Evolutionary conservation across 2,888 invertebrate genomes (phyloP).

Genomic region (Drepanosiphum platanoidis): DNA sequence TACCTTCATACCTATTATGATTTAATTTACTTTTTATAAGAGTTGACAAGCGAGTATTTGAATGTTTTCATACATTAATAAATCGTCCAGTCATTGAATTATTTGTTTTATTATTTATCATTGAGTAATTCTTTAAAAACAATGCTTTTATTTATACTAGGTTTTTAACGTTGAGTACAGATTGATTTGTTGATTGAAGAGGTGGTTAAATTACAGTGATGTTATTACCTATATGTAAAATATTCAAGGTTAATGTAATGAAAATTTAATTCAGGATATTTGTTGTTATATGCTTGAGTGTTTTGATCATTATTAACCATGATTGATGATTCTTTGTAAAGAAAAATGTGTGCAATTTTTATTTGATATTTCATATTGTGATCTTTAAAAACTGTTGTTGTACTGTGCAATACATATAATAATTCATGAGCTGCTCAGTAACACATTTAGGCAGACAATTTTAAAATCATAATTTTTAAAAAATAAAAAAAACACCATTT

Average conservation of each 20-base stretch:
- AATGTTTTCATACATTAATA: too few relatives aligned
- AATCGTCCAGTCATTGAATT: not conserved
- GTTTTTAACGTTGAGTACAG: not conserved
- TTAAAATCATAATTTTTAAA: not conserved
- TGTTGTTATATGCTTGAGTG: too few relatives aligned
- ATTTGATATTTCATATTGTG: not conserved
- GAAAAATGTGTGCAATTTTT: not conserved
- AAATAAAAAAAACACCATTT: too few relatives aligned
- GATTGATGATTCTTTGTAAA: not conserved
- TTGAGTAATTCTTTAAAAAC: not conserved
- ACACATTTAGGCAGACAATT: not conserved
- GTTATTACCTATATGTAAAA: not conserved
- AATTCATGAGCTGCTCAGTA: not conserved
- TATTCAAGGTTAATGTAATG: constrained; percentile 47
- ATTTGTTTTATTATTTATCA: not conserved
- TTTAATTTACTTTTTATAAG: too few relatives aligned
- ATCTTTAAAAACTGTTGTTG: constrained; percentile 9
- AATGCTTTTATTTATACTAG: not conserved
- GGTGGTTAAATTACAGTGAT: not conserved
- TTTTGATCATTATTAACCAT: constrained; percentile 3
- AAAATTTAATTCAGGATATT: constrained; percentile 21
- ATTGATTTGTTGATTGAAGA: constrained; percentile 6
- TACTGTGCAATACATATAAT: not conserved
- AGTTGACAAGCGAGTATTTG: too few relatives aligned
- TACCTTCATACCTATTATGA: too few relatives aligned